Evolutionary conservation across 2,113 vertebrate genomes (phyloP), one percentile per base, ranked within the genome.

Genomic region (Narcine bancroftii): DNA sequence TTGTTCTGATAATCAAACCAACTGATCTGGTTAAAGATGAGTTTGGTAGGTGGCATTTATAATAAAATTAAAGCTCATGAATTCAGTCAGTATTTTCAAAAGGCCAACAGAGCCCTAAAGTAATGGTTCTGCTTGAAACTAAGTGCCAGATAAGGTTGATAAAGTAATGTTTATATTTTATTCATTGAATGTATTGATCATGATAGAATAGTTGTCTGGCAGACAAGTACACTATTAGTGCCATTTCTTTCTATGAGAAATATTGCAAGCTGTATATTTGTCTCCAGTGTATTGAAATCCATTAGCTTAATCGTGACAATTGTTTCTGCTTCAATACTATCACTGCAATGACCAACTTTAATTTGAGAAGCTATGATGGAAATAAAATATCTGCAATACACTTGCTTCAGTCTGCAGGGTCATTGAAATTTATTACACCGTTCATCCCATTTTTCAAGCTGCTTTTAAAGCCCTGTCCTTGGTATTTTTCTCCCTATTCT

Each of bases 121-220:
- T 60, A 33, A 6, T 36, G 33, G 26, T 53, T 6, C 33, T 60
- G 33, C 53, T 63, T 87, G 53, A 36, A 42, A 87, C 5, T 6
- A 15, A 36, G 15, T 60, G 53, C n/a, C 13, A 60, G 53, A 60
- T 60, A 36, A 6, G 7, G 15, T 87, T 7, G 6, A 36, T 87
- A 87, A 87, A 36, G 36, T 87, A 19, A 21, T 87, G 53, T 87
- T 60, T n/a, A 87, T 87, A 60, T 60, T 87, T 39, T 56, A 36
- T 60, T 6, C 29, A 36, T 60, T 60, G 53, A 53, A 60, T 7
- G 10, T 36, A 63, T 87, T 60, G 81, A 85, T 63, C 5, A 60
- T 85, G 33, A 19, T 39, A 85, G 33, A 36, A 36, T 83, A 15
- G 79, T 53, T 60, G 53, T 21, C 53, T 17, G 19, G n/a, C 5